Evolutionary conservation across 2,113 vertebrate genomes (phyloP).

Genomic region (Tenebrosternarchus preto): DNA sequence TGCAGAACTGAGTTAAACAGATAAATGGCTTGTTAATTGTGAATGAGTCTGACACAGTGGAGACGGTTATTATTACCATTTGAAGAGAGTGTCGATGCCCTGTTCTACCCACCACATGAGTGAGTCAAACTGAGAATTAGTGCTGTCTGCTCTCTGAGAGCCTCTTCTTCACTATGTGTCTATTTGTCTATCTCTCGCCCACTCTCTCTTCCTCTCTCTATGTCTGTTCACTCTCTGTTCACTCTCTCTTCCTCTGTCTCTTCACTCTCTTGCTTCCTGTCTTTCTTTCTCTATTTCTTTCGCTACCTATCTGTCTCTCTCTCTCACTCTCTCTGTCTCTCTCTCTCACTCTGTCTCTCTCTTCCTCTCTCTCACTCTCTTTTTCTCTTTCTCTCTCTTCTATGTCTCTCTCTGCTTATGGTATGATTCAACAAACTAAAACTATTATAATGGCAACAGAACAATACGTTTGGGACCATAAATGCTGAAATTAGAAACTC

Average conservation of each 20-base stretch:
- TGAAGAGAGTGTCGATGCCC: constrained; percentile 29
- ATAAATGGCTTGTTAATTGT: constrained; percentile 4
- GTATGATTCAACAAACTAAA: not conserved
- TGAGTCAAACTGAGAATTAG: constrained; percentile 42
- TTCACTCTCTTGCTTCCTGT: not conserved
- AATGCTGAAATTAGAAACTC: not conserved
- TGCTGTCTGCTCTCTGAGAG: constrained; percentile 34
- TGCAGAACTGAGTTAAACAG: not conserved
- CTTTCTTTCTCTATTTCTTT: not conserved
- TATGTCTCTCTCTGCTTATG: constrained; percentile 49
- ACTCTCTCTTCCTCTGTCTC: constrained; percentile 8
- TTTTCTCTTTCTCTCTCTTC: constrained; percentile 7
- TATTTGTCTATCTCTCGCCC: constrained; percentile 31
- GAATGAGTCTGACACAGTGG: constrained; percentile 23
- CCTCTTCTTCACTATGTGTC: constrained; percentile 30
- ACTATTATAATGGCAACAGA: not conserved
- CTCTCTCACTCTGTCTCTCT: not conserved
- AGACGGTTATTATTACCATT: constrained; percentile 36
- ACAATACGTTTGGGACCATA: not conserved
- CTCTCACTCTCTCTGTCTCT: not conserved
- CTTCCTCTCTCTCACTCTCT: not conserved
- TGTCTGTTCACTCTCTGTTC: constrained; percentile 46
- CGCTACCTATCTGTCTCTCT: not conserved
- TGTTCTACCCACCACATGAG: constrained; percentile 31
- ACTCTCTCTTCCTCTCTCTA: constrained; percentile 57